Evolutionary conservation across 2,113 vertebrate genomes (phyloP).

Genomic region (Galemys pyrenaicus): DNA sequence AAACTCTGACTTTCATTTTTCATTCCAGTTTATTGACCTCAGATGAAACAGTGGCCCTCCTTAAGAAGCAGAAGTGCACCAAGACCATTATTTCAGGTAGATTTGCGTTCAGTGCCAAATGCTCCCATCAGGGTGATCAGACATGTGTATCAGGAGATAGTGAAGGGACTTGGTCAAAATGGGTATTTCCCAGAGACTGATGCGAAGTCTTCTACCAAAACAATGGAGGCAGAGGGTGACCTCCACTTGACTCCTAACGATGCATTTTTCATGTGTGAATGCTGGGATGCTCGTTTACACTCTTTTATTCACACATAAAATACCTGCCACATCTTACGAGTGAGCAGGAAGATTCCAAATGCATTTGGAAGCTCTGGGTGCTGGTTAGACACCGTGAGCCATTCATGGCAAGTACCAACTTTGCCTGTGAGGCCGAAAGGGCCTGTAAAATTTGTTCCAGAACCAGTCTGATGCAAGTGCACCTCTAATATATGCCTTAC

Average conservation of each 20-base stretch:
- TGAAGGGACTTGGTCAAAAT: conserved; percentile 56
- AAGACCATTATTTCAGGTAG: conserved; percentile 71
- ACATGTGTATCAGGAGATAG: conserved; percentile 22
- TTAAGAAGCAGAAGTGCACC: conserved; percentile 64
- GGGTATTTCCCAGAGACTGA: conserved; percentile 39
- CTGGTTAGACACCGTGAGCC: conserved; percentile 73
- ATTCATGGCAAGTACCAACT: conserved; percentile 77
- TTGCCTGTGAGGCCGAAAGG: conserved; percentile 81
- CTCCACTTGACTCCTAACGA: not conserved
- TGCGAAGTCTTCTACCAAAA: conserved; percentile 70
- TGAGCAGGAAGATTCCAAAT: conserved; percentile 73
- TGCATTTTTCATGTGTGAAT: not conserved
- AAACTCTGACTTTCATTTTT: conserved; percentile 69
- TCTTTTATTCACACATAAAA: conserved; percentile 8
- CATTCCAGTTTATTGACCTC: conserved; percentile 75
- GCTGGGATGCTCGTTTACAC: conserved; percentile 38
- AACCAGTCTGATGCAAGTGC: conserved; percentile 95
- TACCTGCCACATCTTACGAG: conserved; percentile 74
- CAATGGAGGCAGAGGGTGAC: conserved; percentile 38
- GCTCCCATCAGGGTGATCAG: conserved; percentile 60
- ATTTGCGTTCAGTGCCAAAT: conserved; percentile 64
- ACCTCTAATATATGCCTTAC: conserved; percentile 99
- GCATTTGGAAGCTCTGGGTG: conserved; percentile 68
- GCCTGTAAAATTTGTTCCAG: conserved; percentile 89
- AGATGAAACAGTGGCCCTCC: conserved; percentile 77